These are phyloP conservation scores for Aleiodes alternator DNA, from an alignment of 2,888 invertebrate species.

Conservation along the genomic window DNA sequence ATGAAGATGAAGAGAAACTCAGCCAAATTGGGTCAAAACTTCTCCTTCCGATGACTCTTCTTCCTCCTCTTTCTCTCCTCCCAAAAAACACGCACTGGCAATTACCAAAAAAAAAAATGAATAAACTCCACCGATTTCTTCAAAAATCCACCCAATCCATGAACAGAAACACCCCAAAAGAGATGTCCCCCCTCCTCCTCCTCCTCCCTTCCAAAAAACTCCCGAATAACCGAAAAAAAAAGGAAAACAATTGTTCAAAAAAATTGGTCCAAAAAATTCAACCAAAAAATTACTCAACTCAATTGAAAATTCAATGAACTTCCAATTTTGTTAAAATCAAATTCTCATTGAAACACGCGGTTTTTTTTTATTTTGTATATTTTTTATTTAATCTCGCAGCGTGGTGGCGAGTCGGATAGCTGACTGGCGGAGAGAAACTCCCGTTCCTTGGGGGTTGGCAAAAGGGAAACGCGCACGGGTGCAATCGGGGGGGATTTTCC, in stretches of 20 bases:
- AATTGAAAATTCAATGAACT: too few relatives aligned
- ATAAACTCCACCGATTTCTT: neutral
- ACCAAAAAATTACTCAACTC: too few relatives aligned
- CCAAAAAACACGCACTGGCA: neutral
- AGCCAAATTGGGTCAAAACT: slow-evolving; percentile 4
- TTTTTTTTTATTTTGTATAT: neutral
- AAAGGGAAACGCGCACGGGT: slow-evolving; percentile 57
- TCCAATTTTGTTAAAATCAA: neutral
- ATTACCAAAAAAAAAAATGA: neutral
- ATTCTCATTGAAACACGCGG: slow-evolving; percentile 23
- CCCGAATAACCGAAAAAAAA: too few relatives aligned
- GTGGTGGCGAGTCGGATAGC: slow-evolving; percentile 72
- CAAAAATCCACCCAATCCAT: too few relatives aligned
- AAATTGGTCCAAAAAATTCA: too few relatives aligned
- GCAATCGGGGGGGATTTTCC: slow-evolving; percentile 55
- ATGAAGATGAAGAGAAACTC: slow-evolving; percentile 37
- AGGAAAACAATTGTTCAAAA: too few relatives aligned
- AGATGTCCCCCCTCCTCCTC: too few relatives aligned
- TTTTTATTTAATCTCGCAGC: slow-evolving; percentile 56
- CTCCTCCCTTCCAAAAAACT: too few relatives aligned
- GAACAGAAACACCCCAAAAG: neutral
- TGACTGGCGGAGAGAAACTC: slow-evolving; percentile 73
- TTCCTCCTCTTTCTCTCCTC: slow-evolving; percentile 31
- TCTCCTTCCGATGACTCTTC: slow-evolving; percentile 11
- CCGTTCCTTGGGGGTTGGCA: slow-evolving; percentile 58